Base-by-base conservation (phyloP, 2,113 vertebrate genomes). In the Podarcis muralis region DNA sequence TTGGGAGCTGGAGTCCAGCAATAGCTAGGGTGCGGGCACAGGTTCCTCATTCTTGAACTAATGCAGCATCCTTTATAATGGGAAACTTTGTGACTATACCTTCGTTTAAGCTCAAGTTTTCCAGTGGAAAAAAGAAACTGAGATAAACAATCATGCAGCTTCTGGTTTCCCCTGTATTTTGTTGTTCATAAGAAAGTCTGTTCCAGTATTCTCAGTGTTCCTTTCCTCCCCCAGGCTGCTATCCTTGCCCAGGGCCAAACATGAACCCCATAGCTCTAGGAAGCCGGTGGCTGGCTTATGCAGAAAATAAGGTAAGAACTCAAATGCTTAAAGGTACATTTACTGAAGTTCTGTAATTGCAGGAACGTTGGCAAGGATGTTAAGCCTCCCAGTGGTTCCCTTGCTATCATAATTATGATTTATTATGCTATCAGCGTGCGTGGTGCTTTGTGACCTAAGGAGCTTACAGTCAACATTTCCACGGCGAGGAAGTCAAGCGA, bases 241-340 rank as follows among this genome's bases (percentile, higher is more conserved):
- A 98, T 93, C 99, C 98, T 48, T 99, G 98, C 88, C 98, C 99
- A 8, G 99, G 99, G 90, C 99, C 98, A 92, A 99, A 98, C 94
- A 98, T 99, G 96, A 99, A 99, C 95, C 99, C 99, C 32, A 96
- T 99, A 89, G 98, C 99, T 89, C 96, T 99, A 85, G 99, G 99
- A 89, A 98, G 97, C 89, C 98, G 99, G 84, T 99, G 99, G 99
- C 97, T 99, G 71, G 99, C 98, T 88, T 99, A 99, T 80, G 98
- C 99, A 80, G 99, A 99, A 95, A 99, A 99, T 95, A 99, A 99
- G 98, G 99, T 99, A 97, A 96, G 94, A 65, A 57, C 27, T 13
- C 32, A 11, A 13, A 78, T 72, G 43, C 3, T 40, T 80, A 37
- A 1, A 11, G 20, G 37, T 8, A 22, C 20, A 62, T 37, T 48